Conservation (phyloP, 2,888 invertebrate species). For the Stenoptilia bipunctidactyla region DNA sequence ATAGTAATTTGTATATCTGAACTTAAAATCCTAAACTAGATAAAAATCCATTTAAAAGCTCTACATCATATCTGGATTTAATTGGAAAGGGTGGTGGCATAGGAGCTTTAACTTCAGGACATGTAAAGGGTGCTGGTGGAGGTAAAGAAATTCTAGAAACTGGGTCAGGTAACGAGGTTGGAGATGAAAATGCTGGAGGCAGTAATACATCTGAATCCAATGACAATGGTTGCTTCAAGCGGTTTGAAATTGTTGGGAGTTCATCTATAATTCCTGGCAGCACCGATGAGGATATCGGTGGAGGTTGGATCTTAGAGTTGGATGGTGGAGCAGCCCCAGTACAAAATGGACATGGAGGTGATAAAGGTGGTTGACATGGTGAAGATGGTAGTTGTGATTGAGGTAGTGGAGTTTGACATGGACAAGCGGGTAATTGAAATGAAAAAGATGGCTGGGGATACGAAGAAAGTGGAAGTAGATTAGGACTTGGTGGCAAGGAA, state of each 20-base stretch:
- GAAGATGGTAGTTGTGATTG: background rate
- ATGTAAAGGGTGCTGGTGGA: background rate
- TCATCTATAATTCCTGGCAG: background rate
- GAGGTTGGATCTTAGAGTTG: background rate
- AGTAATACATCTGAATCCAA: background rate
- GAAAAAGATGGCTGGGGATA: background rate
- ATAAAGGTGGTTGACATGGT: background rate
- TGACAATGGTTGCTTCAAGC: background rate
- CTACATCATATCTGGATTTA: slow-evolving; percentile 26
- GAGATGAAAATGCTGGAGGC: background rate
- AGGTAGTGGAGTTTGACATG: background rate
- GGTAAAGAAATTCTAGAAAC: background rate
- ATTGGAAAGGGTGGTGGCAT: slow-evolving; percentile 13
- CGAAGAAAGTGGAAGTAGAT: background rate
- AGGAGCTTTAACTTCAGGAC: slow-evolving; percentile 10
- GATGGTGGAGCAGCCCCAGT: background rate
- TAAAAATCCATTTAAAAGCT: slow-evolving; percentile 27
- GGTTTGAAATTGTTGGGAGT: background rate
- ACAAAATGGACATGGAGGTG: background rate
- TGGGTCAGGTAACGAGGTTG: background rate
- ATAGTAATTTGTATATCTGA: background rate
- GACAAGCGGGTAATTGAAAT: background rate
- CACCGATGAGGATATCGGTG: background rate
- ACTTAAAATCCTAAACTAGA: slow-evolving; percentile 21
- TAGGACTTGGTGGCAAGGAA: slow-evolving; percentile 6